A percentile compares a stretch with the other conserved stretches of the same genome.
These are phyloP conservation scores for Sparidentex hasta DNA, from an alignment of 2,797 vertebrate genomes.

Conservation along the genomic window DNA sequence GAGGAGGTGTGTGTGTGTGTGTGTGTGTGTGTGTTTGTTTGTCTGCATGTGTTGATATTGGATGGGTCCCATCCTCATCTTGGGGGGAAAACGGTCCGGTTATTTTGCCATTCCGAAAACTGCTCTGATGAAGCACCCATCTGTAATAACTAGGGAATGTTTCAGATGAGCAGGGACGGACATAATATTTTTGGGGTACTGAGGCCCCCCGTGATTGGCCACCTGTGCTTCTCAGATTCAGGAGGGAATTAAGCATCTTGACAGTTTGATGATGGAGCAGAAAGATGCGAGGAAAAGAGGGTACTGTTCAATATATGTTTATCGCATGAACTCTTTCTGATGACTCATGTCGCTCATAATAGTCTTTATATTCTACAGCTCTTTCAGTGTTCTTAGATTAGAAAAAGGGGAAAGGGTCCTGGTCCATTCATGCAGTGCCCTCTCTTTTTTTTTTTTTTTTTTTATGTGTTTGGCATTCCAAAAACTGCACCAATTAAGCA, in stretches of 20 bases:
- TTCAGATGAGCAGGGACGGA: background rate
- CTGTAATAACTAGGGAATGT: background rate
- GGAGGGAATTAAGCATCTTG: background rate
- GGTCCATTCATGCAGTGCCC: background rate
- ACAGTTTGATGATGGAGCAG: background rate
- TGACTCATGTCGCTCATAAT: background rate
- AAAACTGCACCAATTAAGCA: background rate
- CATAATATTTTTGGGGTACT: background rate
- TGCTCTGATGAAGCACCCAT: background rate
- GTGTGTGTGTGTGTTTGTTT: background rate
- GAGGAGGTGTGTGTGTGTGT: background rate
- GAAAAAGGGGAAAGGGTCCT: background rate
- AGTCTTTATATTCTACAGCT: background rate
- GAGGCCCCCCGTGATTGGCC: background rate
- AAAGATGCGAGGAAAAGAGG: constrained; percentile 76
- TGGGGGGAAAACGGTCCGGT: background rate
- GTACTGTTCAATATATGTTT: constrained; percentile 40
- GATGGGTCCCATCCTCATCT: background rate
- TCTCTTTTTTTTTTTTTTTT: no score
- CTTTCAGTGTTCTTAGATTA: background rate
- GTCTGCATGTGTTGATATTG: background rate
- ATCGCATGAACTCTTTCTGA: constrained; percentile 14
- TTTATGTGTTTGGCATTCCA: background rate
- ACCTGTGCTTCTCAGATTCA: background rate
- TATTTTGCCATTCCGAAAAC: background rate